Conservation (phyloP, 2,797 vertebrate genomes). For the Dendrocincla tyrannina region DNA sequence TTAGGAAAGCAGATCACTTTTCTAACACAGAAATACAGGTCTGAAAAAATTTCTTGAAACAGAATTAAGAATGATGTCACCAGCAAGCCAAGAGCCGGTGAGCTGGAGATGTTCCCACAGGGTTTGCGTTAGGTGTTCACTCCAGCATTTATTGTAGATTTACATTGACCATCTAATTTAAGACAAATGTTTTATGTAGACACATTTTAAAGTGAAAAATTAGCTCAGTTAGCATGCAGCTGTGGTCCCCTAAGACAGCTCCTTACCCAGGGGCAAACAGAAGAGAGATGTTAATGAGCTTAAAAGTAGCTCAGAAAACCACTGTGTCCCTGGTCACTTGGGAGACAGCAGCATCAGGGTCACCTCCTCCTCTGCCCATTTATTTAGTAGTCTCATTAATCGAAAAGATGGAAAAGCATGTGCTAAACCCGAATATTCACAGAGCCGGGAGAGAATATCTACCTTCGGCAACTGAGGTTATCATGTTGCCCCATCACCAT, state of each 20-base stretch:
- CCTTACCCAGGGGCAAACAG: neutral
- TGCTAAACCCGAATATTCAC: neutral
- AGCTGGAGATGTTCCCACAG: neutral
- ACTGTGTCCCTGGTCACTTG: neutral
- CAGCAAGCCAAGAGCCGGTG: neutral
- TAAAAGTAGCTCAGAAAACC: constrained; percentile 7
- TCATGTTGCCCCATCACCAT: neutral
- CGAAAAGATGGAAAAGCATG: neutral
- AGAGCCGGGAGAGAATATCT: neutral
- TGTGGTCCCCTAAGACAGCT: neutral
- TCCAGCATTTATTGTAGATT: neutral
- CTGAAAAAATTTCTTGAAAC: neutral
- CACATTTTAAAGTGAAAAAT: constrained; percentile 22
- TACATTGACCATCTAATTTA: neutral
- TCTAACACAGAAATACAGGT: neutral
- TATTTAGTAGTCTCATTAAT: neutral
- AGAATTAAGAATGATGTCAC: neutral
- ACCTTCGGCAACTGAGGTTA: neutral
- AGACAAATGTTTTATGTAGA: neutral
- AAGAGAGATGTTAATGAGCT: neutral
- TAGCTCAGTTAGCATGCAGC: neutral
- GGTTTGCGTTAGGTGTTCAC: neutral
- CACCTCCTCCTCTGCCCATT: neutral
- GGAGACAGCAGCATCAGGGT: neutral
- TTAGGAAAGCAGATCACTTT: neutral